phyloP scores from a whole-genome alignment of 2,797 vertebrate species.

The Pteropus rufus region DNA sequence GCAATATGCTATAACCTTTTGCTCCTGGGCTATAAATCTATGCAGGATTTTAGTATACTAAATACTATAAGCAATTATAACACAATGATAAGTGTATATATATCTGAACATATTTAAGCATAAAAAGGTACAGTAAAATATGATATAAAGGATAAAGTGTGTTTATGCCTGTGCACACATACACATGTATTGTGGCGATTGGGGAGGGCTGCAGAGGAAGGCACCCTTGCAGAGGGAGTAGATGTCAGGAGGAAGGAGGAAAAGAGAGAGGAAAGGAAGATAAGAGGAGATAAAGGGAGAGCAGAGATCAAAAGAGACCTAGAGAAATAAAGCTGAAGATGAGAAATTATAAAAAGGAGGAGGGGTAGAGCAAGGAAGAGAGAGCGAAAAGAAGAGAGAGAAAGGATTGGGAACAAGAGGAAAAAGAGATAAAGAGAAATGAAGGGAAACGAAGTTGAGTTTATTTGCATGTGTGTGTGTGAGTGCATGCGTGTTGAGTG shows the following conservation, averaged over 20 bases:
- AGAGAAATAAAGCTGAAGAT: neutral
- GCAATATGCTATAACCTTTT: neutral
- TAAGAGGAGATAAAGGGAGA: neutral
- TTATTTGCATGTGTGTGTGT: no score
- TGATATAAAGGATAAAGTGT: neutral
- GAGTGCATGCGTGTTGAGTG: no score
- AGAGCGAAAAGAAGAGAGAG: accelerated
- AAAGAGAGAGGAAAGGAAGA: neutral
- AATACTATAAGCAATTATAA: no score
- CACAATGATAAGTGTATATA: no score
- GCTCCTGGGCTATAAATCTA: neutral
- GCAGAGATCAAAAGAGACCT: neutral
- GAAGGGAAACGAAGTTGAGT: no score
- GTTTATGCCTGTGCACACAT: neutral
- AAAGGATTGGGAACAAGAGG: neutral
- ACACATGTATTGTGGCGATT: neutral
- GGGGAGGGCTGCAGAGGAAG: neutral
- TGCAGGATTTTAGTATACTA: neutral
- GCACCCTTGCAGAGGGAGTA: neutral
- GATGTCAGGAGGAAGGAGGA: neutral
- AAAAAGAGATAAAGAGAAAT: no score
- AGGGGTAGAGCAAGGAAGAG: neutral
- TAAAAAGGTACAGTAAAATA: neutral
- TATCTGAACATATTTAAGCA: no score
- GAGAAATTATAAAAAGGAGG: neutral